Evolutionary conservation across 2,113 vertebrate genomes (phyloP), one percentile per base, ranked within the genome.

Genomic region (Onychostruthus taczanowskii): DNA sequence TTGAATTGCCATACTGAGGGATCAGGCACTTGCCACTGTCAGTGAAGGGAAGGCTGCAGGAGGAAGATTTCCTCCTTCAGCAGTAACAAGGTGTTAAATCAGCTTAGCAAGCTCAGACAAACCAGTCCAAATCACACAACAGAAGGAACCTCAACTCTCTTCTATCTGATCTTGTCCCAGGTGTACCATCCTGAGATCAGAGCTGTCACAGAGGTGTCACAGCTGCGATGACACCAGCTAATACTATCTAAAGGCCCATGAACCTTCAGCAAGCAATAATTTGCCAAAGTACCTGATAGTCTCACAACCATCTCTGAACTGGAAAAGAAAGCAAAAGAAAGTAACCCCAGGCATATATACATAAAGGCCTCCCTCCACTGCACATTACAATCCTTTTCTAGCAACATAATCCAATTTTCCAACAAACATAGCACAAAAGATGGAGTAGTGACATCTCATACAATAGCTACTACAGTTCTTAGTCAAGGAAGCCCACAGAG

Each of bases 71-170:
- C 20, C 35, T 72, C 31, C 21, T 72, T 64, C 49, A 46, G 75
- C 62, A 88, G 58, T 28, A 79, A 55, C n/a, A 55, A 46, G 82
- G 87, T 73, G 67, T 67, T 79, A 2, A 0, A 61, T 87, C 75
- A 94, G 85, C 77, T 95, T 70, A 95, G 52, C 39, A 37, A 77
- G 78, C 72, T 88, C 90, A 86, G 72, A 83, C 64, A 70, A 80
- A 86, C 41, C 67, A 74, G 26, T 37, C 59, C 43, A 77, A 50
- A 66, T 16, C 59, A 88, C 69, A 80, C 49, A 83, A 82, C 6
- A 89, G 31, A 87, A 87, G 8, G 23, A 72, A 30, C 15, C 26
- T 53, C 55, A 41, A 15, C 27, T 52, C 41, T 56, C 49, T 94
- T 52, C 31, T 83, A 30, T 75, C 28, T 69, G 55, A 47, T 83